Base-by-base conservation (phyloP, 2,113 vertebrate species). In the Cyphomyrus plagiostoma region DNA sequence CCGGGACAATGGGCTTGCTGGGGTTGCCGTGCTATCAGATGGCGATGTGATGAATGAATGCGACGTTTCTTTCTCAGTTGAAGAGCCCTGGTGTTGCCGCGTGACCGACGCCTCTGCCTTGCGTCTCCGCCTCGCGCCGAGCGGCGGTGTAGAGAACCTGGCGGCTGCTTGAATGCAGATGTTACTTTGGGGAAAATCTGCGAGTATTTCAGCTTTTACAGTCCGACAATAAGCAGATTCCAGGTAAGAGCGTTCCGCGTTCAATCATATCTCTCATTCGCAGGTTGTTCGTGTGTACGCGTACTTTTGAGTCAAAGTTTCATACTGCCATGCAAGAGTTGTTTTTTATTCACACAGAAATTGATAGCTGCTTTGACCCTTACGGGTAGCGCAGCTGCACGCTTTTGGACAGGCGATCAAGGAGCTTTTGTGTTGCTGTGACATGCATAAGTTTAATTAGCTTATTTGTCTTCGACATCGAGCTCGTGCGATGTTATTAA, bases 191-290 rank as follows among this genome's bases (percentile, higher is more conserved):
- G 86, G 82, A 90, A 88, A 89, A 77, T 52, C 42, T 53, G 66
- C 89, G 88, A 88, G 88, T 88, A 87, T 70, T 82, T 86, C n/a
- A 87, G 53, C 91, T 62, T 89, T 26, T 30, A 13, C 45, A 48
- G 48, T 10, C 84, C 82, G 48, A 30, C 56, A 45, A 49, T 80
- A 90, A 88, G 86, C 39, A 45, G 30, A 74, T 80, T 56, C 50
- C 26, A 88, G 89, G 91, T 92, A 89, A 92, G 92, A 82, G 26
- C 66, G 19, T 82, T 56, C 91, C 52, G 45, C 80, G 85, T 87
- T 7, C 80, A 26, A 1, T 52, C 23, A 48, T 10, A 15, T n/a
- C 56, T 11, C 50, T 21, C 45, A n/a, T 85, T 85, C 6, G 17
- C 85, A 7, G 62, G 3, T 11, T 88, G 11, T 86, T 86, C 77